Conservation (phyloP, 2,888 invertebrate genomes). For the Cheilosia pagana region DNA sequence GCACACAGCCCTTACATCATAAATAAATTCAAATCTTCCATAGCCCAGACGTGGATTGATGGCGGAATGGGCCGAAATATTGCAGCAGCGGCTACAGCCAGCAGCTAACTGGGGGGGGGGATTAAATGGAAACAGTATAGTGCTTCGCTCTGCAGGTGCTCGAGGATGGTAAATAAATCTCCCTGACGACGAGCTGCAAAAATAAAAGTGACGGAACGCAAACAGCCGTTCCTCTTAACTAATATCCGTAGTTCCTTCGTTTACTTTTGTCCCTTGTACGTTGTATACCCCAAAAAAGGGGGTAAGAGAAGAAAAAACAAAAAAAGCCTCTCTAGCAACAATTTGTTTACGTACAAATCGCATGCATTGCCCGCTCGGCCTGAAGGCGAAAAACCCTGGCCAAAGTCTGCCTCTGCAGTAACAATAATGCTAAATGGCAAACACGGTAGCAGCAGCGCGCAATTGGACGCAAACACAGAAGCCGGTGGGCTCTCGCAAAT, state of each 20-base stretch:
- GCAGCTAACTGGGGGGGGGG: constrained; percentile 48
- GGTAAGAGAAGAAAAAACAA: constrained; percentile 13
- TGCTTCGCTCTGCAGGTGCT: constrained; percentile 56
- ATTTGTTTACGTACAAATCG: constrained; percentile 69
- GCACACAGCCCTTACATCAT: constrained; percentile 48
- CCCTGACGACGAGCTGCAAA: constrained; percentile 32
- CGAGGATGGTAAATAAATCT: constrained; percentile 54
- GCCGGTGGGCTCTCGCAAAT: constrained; percentile 33
- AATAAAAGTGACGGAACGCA: constrained; percentile 69
- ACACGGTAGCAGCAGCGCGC: constrained; percentile 54
- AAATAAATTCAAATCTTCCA: constrained; percentile 68
- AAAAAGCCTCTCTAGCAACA: constrained; percentile 40
- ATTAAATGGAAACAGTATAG: constrained; percentile 51
- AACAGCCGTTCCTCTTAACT: constrained; percentile 56
- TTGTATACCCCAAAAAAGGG: too few species aligned
- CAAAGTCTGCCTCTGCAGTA: constrained; percentile 32
- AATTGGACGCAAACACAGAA: constrained; percentile 64
- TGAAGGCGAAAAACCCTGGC: constrained; percentile 12
- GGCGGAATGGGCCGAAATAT: constrained; percentile 37
- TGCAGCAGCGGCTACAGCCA: constrained; percentile 38
- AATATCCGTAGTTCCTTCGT: constrained; percentile 70
- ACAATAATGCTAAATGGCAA: constrained; percentile 69
- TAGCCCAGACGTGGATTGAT: constrained; percentile 58
- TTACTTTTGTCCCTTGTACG: constrained; percentile 29
- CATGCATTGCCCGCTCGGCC: constrained; percentile 59